Percentiles rank a stretch among this genome's conserved stretches.
phyloP scores from a whole-genome alignment of 2,888 invertebrate genomes.

The Endotricha flammealis region DNA sequence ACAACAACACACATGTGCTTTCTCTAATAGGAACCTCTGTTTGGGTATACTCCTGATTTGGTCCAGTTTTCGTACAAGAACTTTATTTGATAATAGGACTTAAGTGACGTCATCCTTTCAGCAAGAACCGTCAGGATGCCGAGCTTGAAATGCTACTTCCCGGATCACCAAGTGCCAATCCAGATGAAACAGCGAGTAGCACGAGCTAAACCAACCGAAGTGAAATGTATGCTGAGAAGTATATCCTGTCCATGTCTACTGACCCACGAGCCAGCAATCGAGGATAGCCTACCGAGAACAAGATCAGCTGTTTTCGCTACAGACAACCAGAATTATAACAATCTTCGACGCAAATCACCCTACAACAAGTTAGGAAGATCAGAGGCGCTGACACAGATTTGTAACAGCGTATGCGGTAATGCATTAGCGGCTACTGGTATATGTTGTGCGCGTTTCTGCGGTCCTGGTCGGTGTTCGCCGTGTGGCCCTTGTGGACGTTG shows the following conservation, averaged over 20 bases:
- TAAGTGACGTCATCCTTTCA: slow-evolving; percentile 54
- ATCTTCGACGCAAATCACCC: too few species aligned
- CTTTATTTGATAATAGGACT: too few species aligned
- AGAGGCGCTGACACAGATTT: slow-evolving; percentile 4
- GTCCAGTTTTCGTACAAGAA: too few species aligned
- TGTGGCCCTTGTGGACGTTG: too few species aligned
- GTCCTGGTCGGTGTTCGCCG: slow-evolving; percentile 20
- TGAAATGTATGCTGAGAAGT: too few species aligned
- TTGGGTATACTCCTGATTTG: too few species aligned
- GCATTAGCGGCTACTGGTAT: neutral
- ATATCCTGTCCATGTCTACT: slow-evolving; percentile 35
- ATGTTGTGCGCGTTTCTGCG: slow-evolving; percentile 11
- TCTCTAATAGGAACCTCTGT: too few species aligned
- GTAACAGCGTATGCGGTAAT: slow-evolving; percentile 5
- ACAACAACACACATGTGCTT: too few species aligned
- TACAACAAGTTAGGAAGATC: slow-evolving; percentile 3
- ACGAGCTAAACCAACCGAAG: too few species aligned
- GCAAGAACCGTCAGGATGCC: slow-evolving; percentile 41
- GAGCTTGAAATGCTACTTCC: slow-evolving; percentile 32
- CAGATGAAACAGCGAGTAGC: slow-evolving; percentile 19
- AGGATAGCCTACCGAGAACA: slow-evolving; percentile 19
- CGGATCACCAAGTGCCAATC: too few species aligned
- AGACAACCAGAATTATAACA: slow-evolving; percentile 6
- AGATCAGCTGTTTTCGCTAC: slow-evolving; percentile 23
- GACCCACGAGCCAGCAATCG: slow-evolving; percentile 4